phyloP scores from a whole-genome alignment of 2,888 invertebrate species.

The Conomelus anceps region DNA sequence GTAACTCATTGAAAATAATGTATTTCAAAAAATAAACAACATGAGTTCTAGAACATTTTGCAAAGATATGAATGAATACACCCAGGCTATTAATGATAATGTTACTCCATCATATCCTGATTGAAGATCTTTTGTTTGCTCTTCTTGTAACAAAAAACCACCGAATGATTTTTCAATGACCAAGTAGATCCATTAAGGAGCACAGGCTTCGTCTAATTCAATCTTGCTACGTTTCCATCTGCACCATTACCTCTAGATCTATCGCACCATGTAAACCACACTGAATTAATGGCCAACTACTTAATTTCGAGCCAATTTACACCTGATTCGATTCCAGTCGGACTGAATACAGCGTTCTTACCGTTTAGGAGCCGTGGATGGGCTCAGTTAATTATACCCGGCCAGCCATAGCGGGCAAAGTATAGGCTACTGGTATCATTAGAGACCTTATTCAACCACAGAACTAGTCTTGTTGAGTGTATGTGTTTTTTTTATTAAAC shows the following conservation, averaged over 20 bases:
- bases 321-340: neutral
- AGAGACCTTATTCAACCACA: neutral
- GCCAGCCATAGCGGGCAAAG: neutral
- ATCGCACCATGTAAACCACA: neutral
- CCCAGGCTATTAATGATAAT: neutral
- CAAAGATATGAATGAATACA: neutral
- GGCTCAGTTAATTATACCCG: neutral
- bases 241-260: neutral
- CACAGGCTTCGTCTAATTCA: neutral
- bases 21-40: no score
- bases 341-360: neutral
- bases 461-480: neutral
- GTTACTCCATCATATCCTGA: neutral
- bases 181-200: neutral
- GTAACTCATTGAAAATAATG: no score
- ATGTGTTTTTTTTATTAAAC: neutral
- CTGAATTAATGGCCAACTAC: neutral
- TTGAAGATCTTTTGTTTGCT: neutral
- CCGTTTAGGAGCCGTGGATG: neutral
- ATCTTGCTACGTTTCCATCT: neutral
- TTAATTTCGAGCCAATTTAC: neutral
- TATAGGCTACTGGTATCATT: neutral
- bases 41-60: no score
- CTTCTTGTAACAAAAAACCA: neutral
- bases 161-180: neutral